Evolutionary conservation across 2,888 invertebrate genomes (phyloP).

Genomic region (Caenorhabditis sulstoni): DNA sequence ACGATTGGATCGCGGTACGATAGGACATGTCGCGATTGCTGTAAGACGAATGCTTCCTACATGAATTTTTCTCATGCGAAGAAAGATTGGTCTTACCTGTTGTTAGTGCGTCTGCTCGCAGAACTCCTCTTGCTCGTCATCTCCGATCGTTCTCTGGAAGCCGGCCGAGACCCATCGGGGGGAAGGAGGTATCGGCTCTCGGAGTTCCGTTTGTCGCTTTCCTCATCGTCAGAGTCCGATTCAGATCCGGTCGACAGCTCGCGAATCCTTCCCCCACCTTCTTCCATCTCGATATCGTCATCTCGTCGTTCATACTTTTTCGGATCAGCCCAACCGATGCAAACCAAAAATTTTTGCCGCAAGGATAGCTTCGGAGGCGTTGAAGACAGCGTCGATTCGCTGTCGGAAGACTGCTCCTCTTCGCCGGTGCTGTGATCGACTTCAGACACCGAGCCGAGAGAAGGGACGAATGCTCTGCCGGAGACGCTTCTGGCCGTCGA

Average conservation of each 20-base stretch:
- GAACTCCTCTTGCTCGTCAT: conserved; percentile 56
- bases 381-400: conserved; percentile 33
- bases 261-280: conserved; percentile 36
- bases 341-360: conserved; percentile 73
- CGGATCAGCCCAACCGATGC: conserved; percentile 76
- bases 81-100: conserved; percentile 19
- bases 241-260: conserved; percentile 45
- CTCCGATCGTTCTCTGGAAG: conserved; percentile 59
- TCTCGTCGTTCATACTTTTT: conserved; percentile 57
- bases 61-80: not conserved
- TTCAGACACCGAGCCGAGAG: conserved; percentile 70
- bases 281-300: conserved; percentile 60
- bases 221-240: conserved; percentile 60
- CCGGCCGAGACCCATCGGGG: conserved; percentile 52
- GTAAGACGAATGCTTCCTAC: conserved; percentile 9
- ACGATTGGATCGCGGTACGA: conserved; percentile 58
- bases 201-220: conserved; percentile 48
- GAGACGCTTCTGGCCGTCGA: conserved; percentile 57
- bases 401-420: conserved; percentile 65
- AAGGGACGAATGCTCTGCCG: conserved; percentile 68
- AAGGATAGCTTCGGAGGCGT: conserved; percentile 65
- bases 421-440: conserved; percentile 69
- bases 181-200: conserved; percentile 61
- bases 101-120: conserved; percentile 26
- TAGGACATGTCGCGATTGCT: conserved; percentile 58